Percentiles rank a stretch among this genome's conserved stretches.
These are phyloP conservation scores for Parotocinclus haroldoi DNA, from an alignment of 2,797 vertebrate species.

Conservation along the genomic window DNA sequence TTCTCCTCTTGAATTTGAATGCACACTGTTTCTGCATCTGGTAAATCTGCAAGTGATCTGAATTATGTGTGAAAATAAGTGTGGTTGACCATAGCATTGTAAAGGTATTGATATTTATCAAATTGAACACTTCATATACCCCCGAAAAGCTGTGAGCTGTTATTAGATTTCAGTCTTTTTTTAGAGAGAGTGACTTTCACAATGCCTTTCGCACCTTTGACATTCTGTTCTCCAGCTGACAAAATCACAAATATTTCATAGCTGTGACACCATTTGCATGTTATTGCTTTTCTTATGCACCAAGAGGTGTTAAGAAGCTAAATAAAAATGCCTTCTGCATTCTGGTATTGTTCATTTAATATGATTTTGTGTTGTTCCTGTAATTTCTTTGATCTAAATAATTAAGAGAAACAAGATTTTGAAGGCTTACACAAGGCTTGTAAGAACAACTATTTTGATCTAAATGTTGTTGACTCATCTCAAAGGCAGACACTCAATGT, in stretches of 20 bases:
- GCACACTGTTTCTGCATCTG: constrained; percentile 2
- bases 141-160: constrained; percentile 24
- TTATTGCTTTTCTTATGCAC: constrained; percentile 48
- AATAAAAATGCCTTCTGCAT: constrained; percentile 39
- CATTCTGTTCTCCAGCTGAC: constrained; percentile 32
- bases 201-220: constrained; percentile 33
- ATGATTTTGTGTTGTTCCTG: background rate
- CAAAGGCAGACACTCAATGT: constrained; percentile 37
- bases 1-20: constrained; percentile 16
- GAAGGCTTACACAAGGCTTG: no score
- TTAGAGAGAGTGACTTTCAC: constrained; percentile 18
- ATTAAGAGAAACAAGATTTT: constrained; percentile 34
- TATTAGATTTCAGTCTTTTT: constrained; percentile 35
- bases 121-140: constrained; percentile 29
- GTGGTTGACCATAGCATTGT: constrained; percentile 10
- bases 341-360: background rate
- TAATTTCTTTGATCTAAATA: constrained; percentile 21
- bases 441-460: constrained; percentile 27
- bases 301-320: constrained; percentile 52
- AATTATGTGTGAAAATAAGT: constrained; percentile 14
- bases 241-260: constrained; percentile 51
- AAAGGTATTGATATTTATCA: constrained; percentile 28
- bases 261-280: constrained; percentile 46
- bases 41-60: constrained; percentile 28
- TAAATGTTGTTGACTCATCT: constrained; percentile 37